phyloP scores from a whole-genome alignment of 1,140 invertebrate species.

The Cephus cinctus region DNA sequence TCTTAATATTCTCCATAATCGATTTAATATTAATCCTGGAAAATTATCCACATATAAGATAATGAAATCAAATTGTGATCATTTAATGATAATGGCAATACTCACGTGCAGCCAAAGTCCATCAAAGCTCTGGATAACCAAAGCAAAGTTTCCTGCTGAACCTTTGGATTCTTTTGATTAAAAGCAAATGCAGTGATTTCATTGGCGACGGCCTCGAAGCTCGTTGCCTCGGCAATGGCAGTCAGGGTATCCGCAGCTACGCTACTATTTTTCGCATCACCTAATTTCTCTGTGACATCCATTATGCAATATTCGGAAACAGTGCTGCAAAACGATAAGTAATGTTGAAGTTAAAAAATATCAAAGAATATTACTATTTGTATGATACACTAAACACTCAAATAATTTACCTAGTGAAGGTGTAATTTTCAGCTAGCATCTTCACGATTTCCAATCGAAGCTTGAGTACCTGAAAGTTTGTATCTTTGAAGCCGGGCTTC shows the following conservation, averaged over 20 bases:
- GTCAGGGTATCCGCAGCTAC: constrained; percentile 72
- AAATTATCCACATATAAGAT: constrained; percentile 29
- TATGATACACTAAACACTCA: constrained; percentile 4
- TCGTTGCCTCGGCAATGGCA: constrained; percentile 74
- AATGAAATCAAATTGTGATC: background rate
- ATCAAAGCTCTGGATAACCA: constrained; percentile 78
- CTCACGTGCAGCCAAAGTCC: constrained; percentile 82
- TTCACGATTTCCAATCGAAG: constrained; percentile 77
- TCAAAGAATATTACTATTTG: constrained; percentile 8
- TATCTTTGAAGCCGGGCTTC: constrained; percentile 91
- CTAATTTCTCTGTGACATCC: constrained; percentile 83
- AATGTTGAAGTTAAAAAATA: constrained; percentile 10
- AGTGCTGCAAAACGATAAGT: constrained; percentile 52
- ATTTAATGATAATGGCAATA: constrained; percentile 19
- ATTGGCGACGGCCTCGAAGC: constrained; percentile 72
- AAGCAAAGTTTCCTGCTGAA: constrained; percentile 79
- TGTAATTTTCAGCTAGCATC: constrained; percentile 73
- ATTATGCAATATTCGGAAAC: constrained; percentile 74
- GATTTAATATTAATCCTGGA: constrained; percentile 75
- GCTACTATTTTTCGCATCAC: constrained; percentile 77
- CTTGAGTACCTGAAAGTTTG: constrained; percentile 91
- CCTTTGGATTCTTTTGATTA: constrained; percentile 89
- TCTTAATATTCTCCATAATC: constrained; percentile 79
- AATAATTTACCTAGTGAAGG: constrained; percentile 63
- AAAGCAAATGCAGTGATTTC: constrained; percentile 75